Conservation (phyloP, 2,888 invertebrate genomes). For the Thysanoteuthis rhombus region DNA sequence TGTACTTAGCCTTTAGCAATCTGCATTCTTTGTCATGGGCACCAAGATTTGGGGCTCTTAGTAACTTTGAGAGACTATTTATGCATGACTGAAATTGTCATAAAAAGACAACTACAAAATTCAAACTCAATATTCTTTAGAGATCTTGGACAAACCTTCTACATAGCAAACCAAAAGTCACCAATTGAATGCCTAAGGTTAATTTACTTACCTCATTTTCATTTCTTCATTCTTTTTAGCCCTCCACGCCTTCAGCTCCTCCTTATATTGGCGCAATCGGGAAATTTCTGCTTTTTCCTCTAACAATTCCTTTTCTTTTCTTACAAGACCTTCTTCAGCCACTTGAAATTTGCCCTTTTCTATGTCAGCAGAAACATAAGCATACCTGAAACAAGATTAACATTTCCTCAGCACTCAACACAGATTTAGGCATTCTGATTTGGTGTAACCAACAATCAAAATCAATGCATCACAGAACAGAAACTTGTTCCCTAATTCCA, state of each 20-base stretch:
- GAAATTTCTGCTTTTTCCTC: slow-evolving; percentile 60
- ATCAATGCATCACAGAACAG: background rate
- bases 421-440: background rate
- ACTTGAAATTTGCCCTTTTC: slow-evolving; percentile 63
- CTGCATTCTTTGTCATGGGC: too few species aligned
- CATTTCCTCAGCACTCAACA: too few species aligned
- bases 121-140: too few species aligned
- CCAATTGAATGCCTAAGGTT: too few species aligned
- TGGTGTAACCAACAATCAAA: background rate
- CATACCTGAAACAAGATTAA: slow-evolving; percentile 51
- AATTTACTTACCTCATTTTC: slow-evolving; percentile 46
- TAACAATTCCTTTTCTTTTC: slow-evolving; percentile 55
- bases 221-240: slow-evolving; percentile 43
- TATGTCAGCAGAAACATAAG: slow-evolving; percentile 61
- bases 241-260: slow-evolving; percentile 52
- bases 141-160: too few species aligned
- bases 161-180: too few species aligned
- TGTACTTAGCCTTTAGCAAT: too few species aligned
- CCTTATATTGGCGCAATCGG: slow-evolving; percentile 53
- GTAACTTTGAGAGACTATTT: too few species aligned
- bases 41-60: too few species aligned
- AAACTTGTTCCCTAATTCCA: background rate
- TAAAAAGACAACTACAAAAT: too few species aligned
- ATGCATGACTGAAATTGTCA: too few species aligned
- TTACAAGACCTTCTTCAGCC: slow-evolving; percentile 61